These are phyloP conservation scores for Nothobranchius kuhntae DNA, from an alignment of 2,113 vertebrate genomes.

Conservation along the genomic window DNA sequence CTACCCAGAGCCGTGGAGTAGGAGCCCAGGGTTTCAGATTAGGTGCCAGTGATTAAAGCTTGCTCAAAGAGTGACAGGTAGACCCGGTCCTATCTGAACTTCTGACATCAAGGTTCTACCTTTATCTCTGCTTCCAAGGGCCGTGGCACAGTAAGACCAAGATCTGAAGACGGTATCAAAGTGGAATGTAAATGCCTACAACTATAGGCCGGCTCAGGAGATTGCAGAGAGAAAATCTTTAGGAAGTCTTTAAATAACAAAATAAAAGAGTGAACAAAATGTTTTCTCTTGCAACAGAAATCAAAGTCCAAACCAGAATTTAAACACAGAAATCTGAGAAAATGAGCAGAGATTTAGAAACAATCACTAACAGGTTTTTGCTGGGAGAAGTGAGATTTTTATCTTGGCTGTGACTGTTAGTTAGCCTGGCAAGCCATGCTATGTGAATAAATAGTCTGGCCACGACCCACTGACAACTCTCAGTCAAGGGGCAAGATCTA, in stretches of 20 bases:
- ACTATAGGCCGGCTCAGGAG: not conserved
- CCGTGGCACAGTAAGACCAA: not conserved
- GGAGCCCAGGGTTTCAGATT: not conserved
- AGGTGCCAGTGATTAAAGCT: constrained; percentile 6
- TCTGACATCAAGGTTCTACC: constrained; percentile 1
- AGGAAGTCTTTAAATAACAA: not conserved
- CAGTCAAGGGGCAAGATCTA: too few relatives aligned
- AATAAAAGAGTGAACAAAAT: not conserved
- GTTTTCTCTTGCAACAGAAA: not conserved
- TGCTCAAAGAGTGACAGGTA: not conserved
- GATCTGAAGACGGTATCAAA: not conserved
- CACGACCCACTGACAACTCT: too few relatives aligned
- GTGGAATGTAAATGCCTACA: not conserved
- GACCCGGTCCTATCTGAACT: constrained; percentile 1
- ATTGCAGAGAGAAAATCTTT: not conserved
- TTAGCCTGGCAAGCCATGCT: too few relatives aligned
- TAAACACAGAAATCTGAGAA: not conserved
- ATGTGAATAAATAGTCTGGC: too few relatives aligned
- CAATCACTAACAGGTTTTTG: too few relatives aligned
- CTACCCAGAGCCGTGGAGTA: not conserved
- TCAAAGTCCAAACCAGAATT: not conserved
- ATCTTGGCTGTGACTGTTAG: too few relatives aligned
- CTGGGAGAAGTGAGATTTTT: too few relatives aligned
- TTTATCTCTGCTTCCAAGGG: not conserved
- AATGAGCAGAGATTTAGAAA: too few relatives aligned